Evolutionary conservation across 2,888 invertebrate genomes (phyloP), one percentile per base, ranked within the genome.

Genomic region (Tetrapedia diversipes): DNA sequence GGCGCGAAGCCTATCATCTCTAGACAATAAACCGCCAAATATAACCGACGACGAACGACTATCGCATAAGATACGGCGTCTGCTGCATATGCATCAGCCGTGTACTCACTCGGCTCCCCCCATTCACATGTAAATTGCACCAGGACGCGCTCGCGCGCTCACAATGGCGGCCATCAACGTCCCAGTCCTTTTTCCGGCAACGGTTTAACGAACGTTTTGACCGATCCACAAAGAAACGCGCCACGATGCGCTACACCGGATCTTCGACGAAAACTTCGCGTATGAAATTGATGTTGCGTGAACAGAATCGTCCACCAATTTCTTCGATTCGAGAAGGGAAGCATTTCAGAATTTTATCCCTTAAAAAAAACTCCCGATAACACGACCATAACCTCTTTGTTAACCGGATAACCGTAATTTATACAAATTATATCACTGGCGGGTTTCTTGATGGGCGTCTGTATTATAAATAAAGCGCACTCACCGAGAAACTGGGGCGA

Each of bases 71-170:
- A 61, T 53, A 57, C 24, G 51, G 19, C 32, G 53, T 14, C 53
- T 47, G 39, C 37, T 78, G 66, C 78, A 79, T 77, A 77, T 72
- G 71, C 77, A 78, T 77, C 63, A 65, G 37, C 47, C 32, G 6
- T n/a, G n/a, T 41, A 47, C 45, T 51, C 51, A 24, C 66, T 68
- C 59, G 29, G 22, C 14, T 56, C 24, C 77, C 22, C 24, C 77
- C 22, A 79, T 79, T 79, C 78, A 51, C 39, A 77, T 79, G 78
- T 77, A 79, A 79, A 79, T n/a, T 79, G 49, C 37, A 53, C 16
- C 37, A 16, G 29, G n/a, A 39, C 22, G 41, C 32, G 19, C 32
- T 16, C 41, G 41, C 29, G 22, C 29, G 29, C 32, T 32, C 22
- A 70, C 69, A 69, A 61, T 61, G 54, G 27, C 49, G 27, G 16